A percentile compares a stretch with the other conserved stretches of the same genome.
Evolutionary conservation across 35 echinoderm and acorn worm species (phyloP).

Genomic region (Hemicentrotus pulcherrimus): DNA sequence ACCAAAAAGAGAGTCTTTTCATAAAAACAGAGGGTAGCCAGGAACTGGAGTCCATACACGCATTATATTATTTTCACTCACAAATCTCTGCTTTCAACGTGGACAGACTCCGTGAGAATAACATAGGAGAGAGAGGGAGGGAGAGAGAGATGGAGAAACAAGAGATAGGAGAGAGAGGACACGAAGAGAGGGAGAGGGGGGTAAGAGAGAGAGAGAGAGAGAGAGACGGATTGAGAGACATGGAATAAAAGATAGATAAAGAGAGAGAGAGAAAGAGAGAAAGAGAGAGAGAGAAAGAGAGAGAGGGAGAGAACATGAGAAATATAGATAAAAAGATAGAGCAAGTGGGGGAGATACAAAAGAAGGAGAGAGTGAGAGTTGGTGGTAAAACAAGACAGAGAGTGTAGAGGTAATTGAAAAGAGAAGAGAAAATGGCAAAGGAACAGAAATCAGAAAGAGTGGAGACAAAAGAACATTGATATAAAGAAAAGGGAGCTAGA

Average conservation of each 20-base stretch:
- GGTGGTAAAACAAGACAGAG: too few relatives aligned
- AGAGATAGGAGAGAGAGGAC: background rate
- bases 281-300: background rate
- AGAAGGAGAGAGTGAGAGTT: too few relatives aligned
- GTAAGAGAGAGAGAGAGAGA: background rate
- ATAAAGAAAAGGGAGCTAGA: too few relatives aligned
- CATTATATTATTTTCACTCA: background rate
- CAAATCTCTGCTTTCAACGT: background rate
- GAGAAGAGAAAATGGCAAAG: too few relatives aligned
- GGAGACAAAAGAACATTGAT: too few relatives aligned
- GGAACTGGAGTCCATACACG: background rate
- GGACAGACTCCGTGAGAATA: background rate
- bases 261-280: background rate
- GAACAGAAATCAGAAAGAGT: too few relatives aligned
- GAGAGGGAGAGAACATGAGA: background rate
- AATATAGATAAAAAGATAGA: too few relatives aligned
- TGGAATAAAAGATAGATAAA: background rate
- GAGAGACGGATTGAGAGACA: background rate
- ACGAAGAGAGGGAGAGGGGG: background rate
- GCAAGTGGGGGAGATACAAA: too few relatives aligned
- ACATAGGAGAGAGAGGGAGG: background rate
- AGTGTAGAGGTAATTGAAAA: too few relatives aligned
- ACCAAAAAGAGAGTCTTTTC: slow-evolving; percentile 24
- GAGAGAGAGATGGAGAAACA: background rate
- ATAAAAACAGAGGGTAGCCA: background rate